Evolutionary conservation across 2,113 vertebrate species (phyloP), one percentile per base, ranked within the genome.

Genomic region (Manacus vitellinus): DNA sequence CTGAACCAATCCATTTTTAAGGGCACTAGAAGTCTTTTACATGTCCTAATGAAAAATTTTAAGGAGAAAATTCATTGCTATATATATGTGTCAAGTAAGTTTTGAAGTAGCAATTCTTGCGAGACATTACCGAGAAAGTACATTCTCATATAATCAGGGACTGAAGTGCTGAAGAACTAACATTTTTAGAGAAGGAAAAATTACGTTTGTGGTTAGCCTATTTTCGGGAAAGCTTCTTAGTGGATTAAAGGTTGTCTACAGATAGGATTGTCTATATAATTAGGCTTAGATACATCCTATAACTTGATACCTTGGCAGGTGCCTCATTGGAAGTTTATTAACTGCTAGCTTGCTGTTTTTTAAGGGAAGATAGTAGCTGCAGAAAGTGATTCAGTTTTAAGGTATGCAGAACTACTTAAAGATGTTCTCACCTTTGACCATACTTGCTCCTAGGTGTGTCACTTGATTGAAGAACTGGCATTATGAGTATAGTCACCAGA

Each of bases 271-370:
- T 88, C 81, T 75, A 52, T 65, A 51, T 75, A 89, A 82, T 88
- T 94, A 85, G 66, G 61, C 85, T 95, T 92, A 92, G 77, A 88
- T 72, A 92, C 17, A 92, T 94, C 61, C 88, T 89, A 55, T 89
- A 91, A 89, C 56, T 63, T 85, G 52, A 58, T 88, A 83, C 22
- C 28, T 93, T 94, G 58, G 83, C 82, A 95, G 78, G 41, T 92
- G 54, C n/a, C 58, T 85, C 46, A 43, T 14, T 93, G 25, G 35
- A 92, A 85, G 13, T 85, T 72, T 93, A 61, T 59, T 85, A 67
- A 75, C 52, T 65, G 61, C 54, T 71, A 65, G 31, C 14, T 83
- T 0, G 1, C 43, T 87, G n/a, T 37, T 86, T 44, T 77, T 27
- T 68, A 76, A 65, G 5, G 28, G 27, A 59, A 63, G 12, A 46